A percentile compares a stretch with the other conserved stretches of the same genome.
Evolutionary conservation across 2,113 vertebrate species (phyloP).

Genomic region (Helogale parvula): DNA sequence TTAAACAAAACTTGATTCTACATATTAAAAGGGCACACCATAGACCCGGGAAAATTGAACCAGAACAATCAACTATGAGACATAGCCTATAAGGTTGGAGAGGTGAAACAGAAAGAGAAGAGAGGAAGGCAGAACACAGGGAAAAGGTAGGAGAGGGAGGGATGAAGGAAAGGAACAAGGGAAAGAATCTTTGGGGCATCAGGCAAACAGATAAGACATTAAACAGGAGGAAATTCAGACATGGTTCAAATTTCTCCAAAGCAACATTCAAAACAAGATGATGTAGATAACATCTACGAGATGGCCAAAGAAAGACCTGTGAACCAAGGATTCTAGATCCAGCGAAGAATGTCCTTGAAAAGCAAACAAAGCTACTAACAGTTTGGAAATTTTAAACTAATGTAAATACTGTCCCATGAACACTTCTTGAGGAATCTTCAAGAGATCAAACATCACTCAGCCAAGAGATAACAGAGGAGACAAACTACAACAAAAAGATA

Average conservation of each 20-base stretch:
- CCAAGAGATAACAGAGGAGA: neutral
- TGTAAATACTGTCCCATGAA: neutral
- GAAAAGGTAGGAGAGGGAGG: neutral
- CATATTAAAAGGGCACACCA: neutral
- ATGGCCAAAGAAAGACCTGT: neutral
- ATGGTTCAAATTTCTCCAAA: neutral
- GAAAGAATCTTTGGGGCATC: neutral
- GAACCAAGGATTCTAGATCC: neutral
- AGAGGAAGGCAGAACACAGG: neutral
- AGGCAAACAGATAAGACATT: neutral
- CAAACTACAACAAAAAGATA: neutral
- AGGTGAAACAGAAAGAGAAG: neutral
- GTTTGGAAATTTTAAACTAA: neutral
- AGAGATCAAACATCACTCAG: neutral
- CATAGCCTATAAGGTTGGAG: neutral
- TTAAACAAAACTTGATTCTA: neutral
- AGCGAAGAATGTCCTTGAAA: neutral
- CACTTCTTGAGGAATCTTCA: neutral
- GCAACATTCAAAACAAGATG: neutral
- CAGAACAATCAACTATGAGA: neutral
- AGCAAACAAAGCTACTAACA: neutral
- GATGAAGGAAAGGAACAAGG: neutral
- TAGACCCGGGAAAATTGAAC: neutral
- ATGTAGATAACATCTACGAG: neutral
- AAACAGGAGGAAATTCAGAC: neutral